Evolutionary conservation across 1,140 invertebrate genomes (phyloP).

Genomic region (Zophobas atratus): DNA sequence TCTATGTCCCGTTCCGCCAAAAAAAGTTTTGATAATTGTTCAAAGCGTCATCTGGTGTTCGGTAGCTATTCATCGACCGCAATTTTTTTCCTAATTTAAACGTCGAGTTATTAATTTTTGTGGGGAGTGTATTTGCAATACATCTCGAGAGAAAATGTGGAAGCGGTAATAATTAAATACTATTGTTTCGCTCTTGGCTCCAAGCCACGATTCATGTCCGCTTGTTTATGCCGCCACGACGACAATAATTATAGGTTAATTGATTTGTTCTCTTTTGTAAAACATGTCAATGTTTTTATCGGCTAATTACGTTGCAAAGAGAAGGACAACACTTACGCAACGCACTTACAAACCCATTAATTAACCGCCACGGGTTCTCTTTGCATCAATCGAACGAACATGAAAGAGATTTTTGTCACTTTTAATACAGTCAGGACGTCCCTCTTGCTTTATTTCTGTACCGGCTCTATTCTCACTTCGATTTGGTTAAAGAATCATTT

Average conservation of each 20-base stretch:
- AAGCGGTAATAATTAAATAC: background rate
- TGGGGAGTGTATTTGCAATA: background rate
- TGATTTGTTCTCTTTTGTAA: constrained; percentile 14
- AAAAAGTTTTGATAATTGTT: no score
- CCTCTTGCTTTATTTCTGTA: background rate
- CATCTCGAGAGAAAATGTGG: background rate
- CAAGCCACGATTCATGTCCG: constrained; percentile 5
- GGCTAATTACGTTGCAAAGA: constrained; percentile 3
- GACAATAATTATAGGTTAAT: constrained; percentile 23
- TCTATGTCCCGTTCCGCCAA: no score
- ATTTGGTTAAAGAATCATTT: background rate
- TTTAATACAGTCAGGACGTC: background rate
- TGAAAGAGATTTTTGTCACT: constrained; percentile 8
- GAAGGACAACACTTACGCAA: constrained; percentile 7
- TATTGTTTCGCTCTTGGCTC: background rate
- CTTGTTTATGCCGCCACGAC: background rate
- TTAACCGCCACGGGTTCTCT: background rate
- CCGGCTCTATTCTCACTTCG: background rate
- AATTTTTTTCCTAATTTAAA: no score
- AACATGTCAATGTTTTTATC: constrained; percentile 8
- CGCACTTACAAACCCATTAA: constrained; percentile 13
- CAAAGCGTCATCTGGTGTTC: no score
- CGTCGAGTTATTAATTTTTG: no score
- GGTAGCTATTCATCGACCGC: no score
- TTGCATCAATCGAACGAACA: background rate